phyloP scores from a whole-genome alignment of 2,888 invertebrate genomes.

The Bombylius major region DNA sequence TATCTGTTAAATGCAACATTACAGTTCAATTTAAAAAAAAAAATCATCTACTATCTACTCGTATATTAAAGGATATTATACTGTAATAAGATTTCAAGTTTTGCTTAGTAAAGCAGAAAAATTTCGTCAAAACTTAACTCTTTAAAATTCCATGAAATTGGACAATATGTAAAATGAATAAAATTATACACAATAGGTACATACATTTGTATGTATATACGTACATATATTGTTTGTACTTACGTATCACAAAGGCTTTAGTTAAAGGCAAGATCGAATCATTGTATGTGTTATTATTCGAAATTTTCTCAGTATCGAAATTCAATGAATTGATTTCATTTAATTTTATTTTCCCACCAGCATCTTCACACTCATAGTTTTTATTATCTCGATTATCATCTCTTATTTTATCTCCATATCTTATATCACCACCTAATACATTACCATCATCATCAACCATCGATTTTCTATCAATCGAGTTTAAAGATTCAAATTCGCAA shows the following conservation, averaged over 20 bases:
- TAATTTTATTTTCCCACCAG: not conserved
- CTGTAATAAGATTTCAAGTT: not conserved
- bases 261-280: not conserved
- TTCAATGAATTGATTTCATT: not conserved
- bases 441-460: not conserved
- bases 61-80: no score
- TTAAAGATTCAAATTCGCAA: constrained; percentile 8
- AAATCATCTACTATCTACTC: no score
- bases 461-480: constrained; percentile 4
- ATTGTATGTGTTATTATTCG: not conserved
- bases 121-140: no score
- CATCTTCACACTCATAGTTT: not conserved
- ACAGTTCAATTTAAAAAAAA: no score
- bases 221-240: not conserved
- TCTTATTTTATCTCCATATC: not conserved
- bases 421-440: not conserved
- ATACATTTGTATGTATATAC: not conserved
- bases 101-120: not conserved
- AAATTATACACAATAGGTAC: not conserved
- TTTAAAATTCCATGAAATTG: no score
- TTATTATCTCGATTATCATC: not conserved
- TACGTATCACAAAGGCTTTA: constrained; percentile 15
- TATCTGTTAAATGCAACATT: no score
- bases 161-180: no score
- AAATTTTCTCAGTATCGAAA: not conserved